Conservation (phyloP, 1,140 invertebrate species). For the Argopecten irradians region DNA sequence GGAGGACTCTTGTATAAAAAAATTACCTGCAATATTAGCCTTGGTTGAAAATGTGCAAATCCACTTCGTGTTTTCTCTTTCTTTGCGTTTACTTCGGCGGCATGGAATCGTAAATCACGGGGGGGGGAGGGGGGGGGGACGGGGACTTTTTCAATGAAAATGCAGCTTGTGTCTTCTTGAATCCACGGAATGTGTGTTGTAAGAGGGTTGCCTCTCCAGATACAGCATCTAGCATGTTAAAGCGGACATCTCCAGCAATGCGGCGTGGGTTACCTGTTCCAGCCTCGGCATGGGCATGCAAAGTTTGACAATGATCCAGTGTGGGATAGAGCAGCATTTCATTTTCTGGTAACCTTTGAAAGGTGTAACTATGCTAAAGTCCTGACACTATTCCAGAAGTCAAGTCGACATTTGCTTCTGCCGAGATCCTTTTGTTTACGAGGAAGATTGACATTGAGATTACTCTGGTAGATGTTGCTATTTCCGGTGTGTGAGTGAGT, state of each 20-base stretch:
- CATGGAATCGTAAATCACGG: constrained; percentile 40
- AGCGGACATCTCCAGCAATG: background rate
- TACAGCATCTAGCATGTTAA: background rate
- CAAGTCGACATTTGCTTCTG: too few relatives aligned
- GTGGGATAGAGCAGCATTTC: constrained; percentile 27
- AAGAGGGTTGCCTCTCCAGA: too few relatives aligned
- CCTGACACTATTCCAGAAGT: too few relatives aligned
- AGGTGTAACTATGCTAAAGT: constrained; percentile 22
- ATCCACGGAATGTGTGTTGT: too few relatives aligned
- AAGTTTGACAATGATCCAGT: too few relatives aligned
- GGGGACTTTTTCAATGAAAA: constrained; percentile 36
- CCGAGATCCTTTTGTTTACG: too few relatives aligned
- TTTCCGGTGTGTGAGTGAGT: constrained; percentile 39
- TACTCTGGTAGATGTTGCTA: too few relatives aligned
- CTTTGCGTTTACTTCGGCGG: constrained; percentile 32
- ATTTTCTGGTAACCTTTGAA: constrained; percentile 37
- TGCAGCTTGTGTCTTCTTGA: background rate
- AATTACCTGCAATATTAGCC: constrained; percentile 35
- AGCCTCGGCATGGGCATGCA: too few relatives aligned
- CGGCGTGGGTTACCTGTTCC: too few relatives aligned
- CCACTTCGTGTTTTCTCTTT: constrained; percentile 36
- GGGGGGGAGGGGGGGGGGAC: too few relatives aligned
- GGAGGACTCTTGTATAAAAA: constrained; percentile 30
- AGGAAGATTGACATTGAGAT: too few relatives aligned
- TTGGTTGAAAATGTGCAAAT: constrained; percentile 41